phyloP scores from a whole-genome alignment of 1,140 invertebrate genomes.

The Camponotus floridanus region DNA sequence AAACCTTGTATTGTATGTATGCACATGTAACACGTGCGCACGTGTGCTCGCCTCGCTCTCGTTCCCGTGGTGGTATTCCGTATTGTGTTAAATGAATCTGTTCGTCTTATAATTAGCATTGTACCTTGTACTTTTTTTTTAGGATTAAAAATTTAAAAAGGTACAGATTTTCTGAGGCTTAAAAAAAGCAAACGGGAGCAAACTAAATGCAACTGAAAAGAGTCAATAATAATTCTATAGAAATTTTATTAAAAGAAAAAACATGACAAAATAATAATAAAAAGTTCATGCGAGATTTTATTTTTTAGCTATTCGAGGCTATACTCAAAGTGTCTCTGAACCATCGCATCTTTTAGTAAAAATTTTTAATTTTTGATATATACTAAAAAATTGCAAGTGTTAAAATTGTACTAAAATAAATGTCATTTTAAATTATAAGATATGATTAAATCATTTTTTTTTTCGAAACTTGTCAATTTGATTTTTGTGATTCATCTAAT shows the following conservation, averaged over 20 bases:
- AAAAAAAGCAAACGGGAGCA: background rate
- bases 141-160: slow-evolving; percentile 8
- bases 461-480: background rate
- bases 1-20: background rate
- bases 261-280: background rate
- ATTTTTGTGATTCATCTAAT: background rate
- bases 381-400: background rate
- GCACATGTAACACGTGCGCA: too few species aligned
- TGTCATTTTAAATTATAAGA: background rate
- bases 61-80: slow-evolving; percentile 38
- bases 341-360: background rate
- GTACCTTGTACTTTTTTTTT: background rate
- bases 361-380: background rate
- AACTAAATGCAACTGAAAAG: background rate
- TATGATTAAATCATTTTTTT: background rate
- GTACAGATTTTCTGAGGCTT: slow-evolving; percentile 3
- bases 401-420: slow-evolving; percentile 11
- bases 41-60: background rate
- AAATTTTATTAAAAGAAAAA: background rate
- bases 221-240: background rate
- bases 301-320: background rate
- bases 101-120: slow-evolving; percentile 16
- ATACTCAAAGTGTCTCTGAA: background rate
- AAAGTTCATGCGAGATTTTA: background rate
- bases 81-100: slow-evolving; percentile 29